These are phyloP conservation scores for Drosophila fulvimacula DNA, from an alignment of 2,888 invertebrate species.

Conservation along the genomic window DNA sequence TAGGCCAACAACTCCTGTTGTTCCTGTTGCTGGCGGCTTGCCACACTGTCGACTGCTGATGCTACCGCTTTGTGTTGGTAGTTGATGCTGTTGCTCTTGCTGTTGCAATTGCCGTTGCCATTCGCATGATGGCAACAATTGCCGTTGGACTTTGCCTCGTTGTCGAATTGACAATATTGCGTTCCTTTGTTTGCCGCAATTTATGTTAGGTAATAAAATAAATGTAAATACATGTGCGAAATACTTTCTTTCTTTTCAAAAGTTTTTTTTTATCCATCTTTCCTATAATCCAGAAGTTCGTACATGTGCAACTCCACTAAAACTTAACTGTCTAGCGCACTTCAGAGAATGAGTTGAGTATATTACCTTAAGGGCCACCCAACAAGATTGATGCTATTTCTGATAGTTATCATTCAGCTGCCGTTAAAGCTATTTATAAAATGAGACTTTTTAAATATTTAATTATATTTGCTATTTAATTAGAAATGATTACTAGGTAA, in stretches of 20 bases:
- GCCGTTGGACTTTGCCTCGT: conserved; percentile 42
- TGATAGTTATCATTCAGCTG: not conserved
- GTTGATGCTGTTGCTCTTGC: conserved; percentile 23
- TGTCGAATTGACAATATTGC: conserved; percentile 67
- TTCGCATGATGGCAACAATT: conserved; percentile 66
- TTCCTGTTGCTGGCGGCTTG: conserved; percentile 62
- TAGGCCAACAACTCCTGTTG: conserved; percentile 30
- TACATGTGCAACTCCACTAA: not conserved
- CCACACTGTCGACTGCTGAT: conserved; percentile 51
- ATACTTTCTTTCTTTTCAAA: not conserved
- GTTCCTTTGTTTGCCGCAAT: conserved; percentile 61
- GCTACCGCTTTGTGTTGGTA: conserved; percentile 23
- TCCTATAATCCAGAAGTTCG: not conserved
- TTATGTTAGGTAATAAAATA: conserved; percentile 74
- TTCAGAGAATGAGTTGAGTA: not conserved
- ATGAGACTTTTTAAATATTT: not conserved
- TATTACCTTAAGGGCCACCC: not conserved
- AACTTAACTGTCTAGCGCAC: not conserved
- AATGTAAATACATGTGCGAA: conserved; percentile 51
- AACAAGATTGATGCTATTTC: no score
- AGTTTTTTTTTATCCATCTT: not conserved
- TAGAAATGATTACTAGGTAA: no score
- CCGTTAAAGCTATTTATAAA: not conserved
- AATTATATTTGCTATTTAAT: not conserved
- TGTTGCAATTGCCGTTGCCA: conserved; percentile 20